Conservation (phyloP, 2,113 vertebrate species). For the Hyperopisus bebe region DNA sequence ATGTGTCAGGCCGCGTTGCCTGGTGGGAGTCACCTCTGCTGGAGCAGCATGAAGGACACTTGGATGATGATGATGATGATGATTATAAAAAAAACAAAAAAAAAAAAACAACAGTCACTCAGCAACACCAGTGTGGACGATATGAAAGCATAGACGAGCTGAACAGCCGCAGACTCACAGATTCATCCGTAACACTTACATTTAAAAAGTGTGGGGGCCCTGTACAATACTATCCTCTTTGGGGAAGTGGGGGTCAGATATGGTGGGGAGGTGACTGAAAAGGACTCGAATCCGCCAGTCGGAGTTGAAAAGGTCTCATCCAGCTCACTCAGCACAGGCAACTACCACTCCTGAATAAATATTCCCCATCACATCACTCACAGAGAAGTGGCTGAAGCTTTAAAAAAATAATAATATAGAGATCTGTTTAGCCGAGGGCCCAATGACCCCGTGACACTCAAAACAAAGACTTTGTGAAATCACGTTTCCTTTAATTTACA, state of each 20-base stretch:
- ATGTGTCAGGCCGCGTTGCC: neutral
- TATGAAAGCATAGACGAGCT: neutral
- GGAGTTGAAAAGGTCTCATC: neutral
- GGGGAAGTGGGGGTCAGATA: neutral
- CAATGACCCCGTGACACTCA: neutral
- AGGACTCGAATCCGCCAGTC: neutral
- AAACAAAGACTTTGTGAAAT: neutral
- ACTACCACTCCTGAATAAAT: neutral
- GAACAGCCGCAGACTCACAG: neutral
- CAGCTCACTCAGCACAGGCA: neutral
- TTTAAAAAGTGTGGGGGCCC: neutral
- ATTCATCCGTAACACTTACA: neutral
- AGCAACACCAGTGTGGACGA: neutral
- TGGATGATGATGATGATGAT: neutral
- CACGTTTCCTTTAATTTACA: constrained; percentile 3
- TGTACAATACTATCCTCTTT: neutral
- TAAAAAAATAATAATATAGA: constrained; percentile 10
- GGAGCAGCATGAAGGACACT: constrained; percentile 13
- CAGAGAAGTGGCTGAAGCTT: neutral
- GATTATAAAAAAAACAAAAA: neutral
- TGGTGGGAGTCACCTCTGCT: neutral
- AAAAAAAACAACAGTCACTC: neutral
- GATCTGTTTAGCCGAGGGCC: neutral
- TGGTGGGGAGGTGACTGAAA: neutral
- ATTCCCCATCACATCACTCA: neutral